Evolutionary conservation across 2,888 invertebrate species (phyloP).

Genomic region (Apamea crenata): DNA sequence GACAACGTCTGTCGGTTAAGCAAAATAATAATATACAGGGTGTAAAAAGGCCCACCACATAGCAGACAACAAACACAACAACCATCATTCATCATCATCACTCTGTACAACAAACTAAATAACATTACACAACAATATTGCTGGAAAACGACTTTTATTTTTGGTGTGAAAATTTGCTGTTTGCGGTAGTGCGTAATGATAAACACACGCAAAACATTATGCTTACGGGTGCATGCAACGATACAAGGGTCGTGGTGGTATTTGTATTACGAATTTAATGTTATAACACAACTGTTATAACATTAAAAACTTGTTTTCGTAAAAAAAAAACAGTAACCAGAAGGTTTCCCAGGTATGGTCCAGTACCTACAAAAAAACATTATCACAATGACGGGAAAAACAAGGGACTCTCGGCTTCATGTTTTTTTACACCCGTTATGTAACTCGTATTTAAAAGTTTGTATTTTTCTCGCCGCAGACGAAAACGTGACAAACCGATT

Average conservation of each 20-base stretch:
- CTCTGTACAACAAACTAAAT: neutral
- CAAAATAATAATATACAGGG: neutral
- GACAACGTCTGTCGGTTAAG: neutral
- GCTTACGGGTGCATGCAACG: neutral
- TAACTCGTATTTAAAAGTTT: neutral
- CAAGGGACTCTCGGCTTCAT: neutral
- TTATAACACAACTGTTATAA: too few species aligned
- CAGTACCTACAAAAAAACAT: neutral
- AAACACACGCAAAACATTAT: neutral
- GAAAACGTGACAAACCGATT: constrained; percentile 28
- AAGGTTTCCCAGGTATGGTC: neutral
- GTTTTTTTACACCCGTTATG: neutral
- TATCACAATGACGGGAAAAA: neutral
- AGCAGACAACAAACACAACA: too few species aligned
- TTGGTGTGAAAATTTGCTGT: too few species aligned
- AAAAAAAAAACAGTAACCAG: neutral
- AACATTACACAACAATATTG: neutral
- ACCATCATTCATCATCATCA: too few species aligned
- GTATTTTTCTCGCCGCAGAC: neutral
- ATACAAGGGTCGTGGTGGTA: neutral
- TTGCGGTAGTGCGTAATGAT: neutral
- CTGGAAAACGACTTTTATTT: neutral
- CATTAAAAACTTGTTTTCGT: neutral
- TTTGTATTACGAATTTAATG: too few species aligned
- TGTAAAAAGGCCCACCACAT: neutral